Conservation (phyloP, 2,113 vertebrate genomes). For the Cathartes aura region DNA sequence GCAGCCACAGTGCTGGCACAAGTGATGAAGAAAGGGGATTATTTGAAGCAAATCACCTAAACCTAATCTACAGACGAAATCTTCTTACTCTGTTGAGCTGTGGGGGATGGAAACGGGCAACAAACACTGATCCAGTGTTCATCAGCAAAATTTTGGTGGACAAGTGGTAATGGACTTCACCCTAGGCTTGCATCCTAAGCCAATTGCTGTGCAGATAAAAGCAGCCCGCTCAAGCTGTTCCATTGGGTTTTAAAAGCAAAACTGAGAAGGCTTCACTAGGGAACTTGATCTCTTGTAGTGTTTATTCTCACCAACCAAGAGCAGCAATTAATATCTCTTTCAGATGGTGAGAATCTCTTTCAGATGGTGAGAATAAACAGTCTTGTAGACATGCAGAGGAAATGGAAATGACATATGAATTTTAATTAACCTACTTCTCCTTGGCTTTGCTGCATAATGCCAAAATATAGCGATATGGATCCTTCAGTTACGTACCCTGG, state of each 20-base stretch:
- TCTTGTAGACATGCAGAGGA: constrained; percentile 60
- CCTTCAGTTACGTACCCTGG: not conserved
- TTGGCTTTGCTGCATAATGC: not conserved
- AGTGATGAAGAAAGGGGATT: not conserved
- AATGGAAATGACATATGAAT: constrained; percentile 50
- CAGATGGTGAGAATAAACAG: constrained; percentile 68
- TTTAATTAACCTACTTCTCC: constrained; percentile 52
- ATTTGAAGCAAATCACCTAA: not conserved
- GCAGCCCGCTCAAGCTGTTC: constrained; percentile 33
- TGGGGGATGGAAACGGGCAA: not conserved
- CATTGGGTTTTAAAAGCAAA: constrained; percentile 27
- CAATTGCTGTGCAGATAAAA: constrained; percentile 2
- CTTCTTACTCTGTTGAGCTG: not conserved
- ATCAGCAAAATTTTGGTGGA: not conserved
- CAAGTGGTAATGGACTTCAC: not conserved
- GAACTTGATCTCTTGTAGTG: constrained; percentile 63
- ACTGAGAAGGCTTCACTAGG: constrained; percentile 44
- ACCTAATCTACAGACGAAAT: not conserved
- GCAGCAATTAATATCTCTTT: constrained; percentile 67
- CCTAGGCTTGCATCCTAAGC: not conserved
- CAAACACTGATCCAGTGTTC: not conserved
- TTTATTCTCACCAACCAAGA: constrained; percentile 67
- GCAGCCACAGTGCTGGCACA: not conserved
- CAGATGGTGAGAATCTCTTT: constrained; percentile 68
- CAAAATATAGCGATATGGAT: not conserved